A percentile compares a stretch with the other conserved stretches of the same genome.
Evolutionary conservation across 2,113 vertebrate genomes (phyloP).

Genomic region (Limnothrissa miodon): DNA sequence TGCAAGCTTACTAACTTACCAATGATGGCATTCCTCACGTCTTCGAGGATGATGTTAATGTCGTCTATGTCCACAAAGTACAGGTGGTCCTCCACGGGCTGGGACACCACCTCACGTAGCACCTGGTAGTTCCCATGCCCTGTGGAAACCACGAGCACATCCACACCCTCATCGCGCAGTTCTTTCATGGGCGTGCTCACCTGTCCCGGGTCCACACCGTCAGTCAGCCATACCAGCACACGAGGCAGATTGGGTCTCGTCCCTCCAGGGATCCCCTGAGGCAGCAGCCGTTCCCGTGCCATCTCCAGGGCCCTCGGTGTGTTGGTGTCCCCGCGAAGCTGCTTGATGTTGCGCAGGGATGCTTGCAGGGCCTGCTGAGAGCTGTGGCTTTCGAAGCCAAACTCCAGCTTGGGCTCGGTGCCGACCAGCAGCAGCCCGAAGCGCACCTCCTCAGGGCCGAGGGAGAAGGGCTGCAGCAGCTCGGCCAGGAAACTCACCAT

Average conservation of each 20-base stretch:
- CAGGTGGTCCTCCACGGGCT: constrained; percentile 77
- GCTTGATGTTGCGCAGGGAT: constrained; percentile 68
- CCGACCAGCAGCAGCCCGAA: constrained; percentile 89
- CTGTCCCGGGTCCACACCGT: constrained; percentile 85
- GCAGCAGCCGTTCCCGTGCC: constrained; percentile 72
- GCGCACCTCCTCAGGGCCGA: constrained; percentile 80
- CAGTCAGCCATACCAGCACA: constrained; percentile 93
- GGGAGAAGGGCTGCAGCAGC: constrained; percentile 78
- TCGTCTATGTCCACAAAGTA: constrained; percentile 94
- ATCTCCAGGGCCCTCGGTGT: constrained; percentile 79
- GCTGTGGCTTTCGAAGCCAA: constrained; percentile 72
- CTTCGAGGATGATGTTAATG: constrained; percentile 81
- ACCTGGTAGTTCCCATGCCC: constrained; percentile 83
- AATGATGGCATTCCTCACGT: constrained; percentile 79
- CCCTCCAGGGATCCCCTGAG: constrained; percentile 40
- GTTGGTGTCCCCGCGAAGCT: constrained; percentile 91
- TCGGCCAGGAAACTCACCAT: constrained; percentile 87
- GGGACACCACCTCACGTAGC: constrained; percentile 78
- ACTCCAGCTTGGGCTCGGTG: constrained; percentile 81
- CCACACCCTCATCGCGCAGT: constrained; percentile 81
- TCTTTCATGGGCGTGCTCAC: constrained; percentile 79
- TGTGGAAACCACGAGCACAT: constrained; percentile 86
- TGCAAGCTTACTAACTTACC: constrained; percentile 66
- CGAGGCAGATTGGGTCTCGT: constrained; percentile 79
- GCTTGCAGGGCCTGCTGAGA: constrained; percentile 60